Base-by-base conservation (phyloP, 2,888 invertebrate genomes). In the Oligia fasciuncula region DNA sequence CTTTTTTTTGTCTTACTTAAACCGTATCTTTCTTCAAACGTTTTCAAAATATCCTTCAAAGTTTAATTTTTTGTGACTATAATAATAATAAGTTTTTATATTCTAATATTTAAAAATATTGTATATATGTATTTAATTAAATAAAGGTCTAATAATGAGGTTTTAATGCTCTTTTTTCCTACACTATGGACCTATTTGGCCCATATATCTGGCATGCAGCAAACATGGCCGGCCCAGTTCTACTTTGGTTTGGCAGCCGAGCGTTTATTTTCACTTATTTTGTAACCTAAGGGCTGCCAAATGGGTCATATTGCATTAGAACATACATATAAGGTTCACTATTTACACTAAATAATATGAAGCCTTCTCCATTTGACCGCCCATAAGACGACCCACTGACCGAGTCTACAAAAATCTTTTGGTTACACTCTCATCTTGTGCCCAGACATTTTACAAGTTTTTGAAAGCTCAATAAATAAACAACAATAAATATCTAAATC, bases 141-240 rank as follows among this genome's bases (percentile, higher is more conserved):
- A 49, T 49, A 49, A 49, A 49, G 14, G 14, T 14, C 4, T 49
- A 49, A 49, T 49, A 46, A 67, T 43, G 46, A 43, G 73, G 35
- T 54, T 74, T 9, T 9, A 49, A 19, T 35, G 2, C 4, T 14
- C 19, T n/a, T 11, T 14, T 23, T 17, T 4, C 2, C 11, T 63
- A 35, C 6, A 29, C 11, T 11, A 13, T 70, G 23, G 0, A 54
- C 29, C 40, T 60, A 66, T 69, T 68, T 85, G 86, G 83, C 83
- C 83, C 74, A 85, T 84, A 82, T 84, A 82, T n/a, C 78, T 86
- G 77, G 82, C 72, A 75, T 57, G 83, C 66, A 62, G 19, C 68
- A 54, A 85, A 77, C 72, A 73, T 82, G 83, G 83, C 68, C 72
- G 78, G 65, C 86, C 83, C 54, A 82, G 83, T 75, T 82, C 67